Conservation (phyloP, 2,113 vertebrate genomes). For the Leucopsar rothschildi region DNA sequence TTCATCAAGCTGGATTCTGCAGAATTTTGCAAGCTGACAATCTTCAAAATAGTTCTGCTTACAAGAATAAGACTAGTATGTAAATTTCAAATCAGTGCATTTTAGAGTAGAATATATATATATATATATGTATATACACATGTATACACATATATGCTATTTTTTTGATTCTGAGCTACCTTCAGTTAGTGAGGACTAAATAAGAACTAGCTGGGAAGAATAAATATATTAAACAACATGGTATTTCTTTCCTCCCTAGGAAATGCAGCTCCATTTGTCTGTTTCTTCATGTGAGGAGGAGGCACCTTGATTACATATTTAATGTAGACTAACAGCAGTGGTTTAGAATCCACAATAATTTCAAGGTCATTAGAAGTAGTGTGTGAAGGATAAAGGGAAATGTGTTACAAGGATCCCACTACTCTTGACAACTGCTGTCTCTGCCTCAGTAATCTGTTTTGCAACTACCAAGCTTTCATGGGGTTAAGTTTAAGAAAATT, state of each 20-base stretch:
- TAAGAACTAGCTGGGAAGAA: slow-evolving; percentile 33
- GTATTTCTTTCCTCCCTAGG: slow-evolving; percentile 46
- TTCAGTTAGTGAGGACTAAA: slow-evolving; percentile 41
- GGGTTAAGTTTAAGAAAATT: slow-evolving; percentile 23
- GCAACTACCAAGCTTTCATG: slow-evolving; percentile 9
- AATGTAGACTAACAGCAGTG: slow-evolving; percentile 55
- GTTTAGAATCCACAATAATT: slow-evolving; percentile 66
- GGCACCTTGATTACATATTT: slow-evolving; percentile 70
- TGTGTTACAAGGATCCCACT: slow-evolving; percentile 10
- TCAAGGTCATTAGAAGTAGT: slow-evolving; percentile 66
- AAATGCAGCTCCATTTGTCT: slow-evolving; percentile 45
- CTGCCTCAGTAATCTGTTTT: slow-evolving; percentile 44
- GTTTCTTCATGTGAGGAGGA: slow-evolving; percentile 51
- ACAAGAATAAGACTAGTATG: background rate
- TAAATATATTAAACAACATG: slow-evolving; percentile 34
- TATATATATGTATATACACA: background rate
- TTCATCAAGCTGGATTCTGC: background rate
- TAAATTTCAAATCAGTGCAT: slow-evolving; percentile 60
- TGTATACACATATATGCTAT: background rate
- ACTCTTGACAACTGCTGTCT: slow-evolving; percentile 29
- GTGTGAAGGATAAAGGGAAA: slow-evolving; percentile 58
- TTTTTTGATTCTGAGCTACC: slow-evolving; percentile 54
- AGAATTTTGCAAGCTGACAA: background rate
- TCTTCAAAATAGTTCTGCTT: background rate
- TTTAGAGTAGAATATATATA: slow-evolving; percentile 20